These are phyloP conservation scores for Harpalus rufipes DNA, from an alignment of 2,888 invertebrate species.

Conservation along the genomic window DNA sequence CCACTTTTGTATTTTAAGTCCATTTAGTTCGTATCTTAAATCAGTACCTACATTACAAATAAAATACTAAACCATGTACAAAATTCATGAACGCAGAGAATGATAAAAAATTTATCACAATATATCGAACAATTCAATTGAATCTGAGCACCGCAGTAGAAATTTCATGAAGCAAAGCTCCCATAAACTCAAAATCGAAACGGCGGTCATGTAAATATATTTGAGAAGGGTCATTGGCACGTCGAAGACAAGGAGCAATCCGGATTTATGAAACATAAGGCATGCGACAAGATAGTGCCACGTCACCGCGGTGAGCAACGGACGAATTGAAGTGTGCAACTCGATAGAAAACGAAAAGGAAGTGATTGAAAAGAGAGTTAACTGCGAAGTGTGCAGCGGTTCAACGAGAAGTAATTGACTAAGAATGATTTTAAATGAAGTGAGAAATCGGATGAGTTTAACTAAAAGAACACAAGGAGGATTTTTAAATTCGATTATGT, in stretches of 20 bases:
- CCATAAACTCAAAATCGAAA: constrained; percentile 48
- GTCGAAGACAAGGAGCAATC: not conserved
- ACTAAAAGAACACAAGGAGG: constrained; percentile 43
- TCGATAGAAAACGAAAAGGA: constrained; percentile 40
- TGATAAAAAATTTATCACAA: constrained; percentile 35
- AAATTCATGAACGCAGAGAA: constrained; percentile 10
- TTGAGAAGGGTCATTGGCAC: constrained; percentile 17
- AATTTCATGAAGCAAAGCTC: constrained; percentile 19
- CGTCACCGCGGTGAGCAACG: not conserved
- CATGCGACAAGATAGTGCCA: constrained; percentile 4
- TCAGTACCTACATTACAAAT: not conserved
- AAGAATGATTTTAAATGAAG: constrained; percentile 57
- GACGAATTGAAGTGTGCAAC: constrained; percentile 54
- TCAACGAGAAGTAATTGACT: constrained; percentile 53
- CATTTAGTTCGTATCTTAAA: not conserved
- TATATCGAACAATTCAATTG: constrained; percentile 26
- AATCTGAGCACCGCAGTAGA: constrained; percentile 16
- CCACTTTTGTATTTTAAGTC: not conserved
- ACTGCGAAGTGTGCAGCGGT: constrained; percentile 52
- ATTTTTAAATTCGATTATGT: constrained; percentile 56
- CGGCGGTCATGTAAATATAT: constrained; percentile 44
- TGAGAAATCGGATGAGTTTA: constrained; percentile 56
- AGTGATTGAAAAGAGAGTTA: constrained; percentile 49
- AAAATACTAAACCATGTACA: not conserved
- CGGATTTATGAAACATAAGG: constrained; percentile 15